Percentiles rank a stretch among this genome's conserved stretches.
These are phyloP conservation scores for Garra rufa DNA, from an alignment of 2,113 vertebrate genomes.

Conservation along the genomic window DNA sequence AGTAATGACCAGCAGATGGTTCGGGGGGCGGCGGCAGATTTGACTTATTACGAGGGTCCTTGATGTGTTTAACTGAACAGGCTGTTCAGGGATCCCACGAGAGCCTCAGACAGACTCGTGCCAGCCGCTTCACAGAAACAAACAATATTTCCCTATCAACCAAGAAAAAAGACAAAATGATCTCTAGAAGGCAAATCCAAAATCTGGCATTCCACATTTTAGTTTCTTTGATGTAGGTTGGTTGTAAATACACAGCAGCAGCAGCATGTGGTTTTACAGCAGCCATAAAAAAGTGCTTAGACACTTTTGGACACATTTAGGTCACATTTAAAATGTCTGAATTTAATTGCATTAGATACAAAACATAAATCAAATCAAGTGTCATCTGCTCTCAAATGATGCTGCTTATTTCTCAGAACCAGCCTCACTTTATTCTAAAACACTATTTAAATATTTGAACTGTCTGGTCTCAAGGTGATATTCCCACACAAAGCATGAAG, in stretches of 20 bases:
- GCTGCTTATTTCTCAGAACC: no score
- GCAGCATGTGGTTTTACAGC: neutral
- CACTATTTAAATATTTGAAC: no score
- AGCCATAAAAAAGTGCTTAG: neutral
- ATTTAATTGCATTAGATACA: neutral
- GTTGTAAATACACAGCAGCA: neutral
- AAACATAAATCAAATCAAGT: no score
- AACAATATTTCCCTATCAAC: neutral
- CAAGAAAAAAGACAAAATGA: neutral
- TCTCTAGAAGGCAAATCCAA: neutral
- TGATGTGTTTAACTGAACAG: conserved; percentile 24
- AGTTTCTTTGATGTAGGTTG: neutral
- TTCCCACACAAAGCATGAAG: neutral
- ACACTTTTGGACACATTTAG: neutral
- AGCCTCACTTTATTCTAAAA: no score
- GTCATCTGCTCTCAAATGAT: no score
- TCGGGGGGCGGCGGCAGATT: conserved; percentile 3
- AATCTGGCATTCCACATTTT: neutral
- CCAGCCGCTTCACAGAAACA: conserved; percentile 13
- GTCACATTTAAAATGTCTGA: neutral
- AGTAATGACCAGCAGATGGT: neutral
- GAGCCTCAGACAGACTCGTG: neutral
- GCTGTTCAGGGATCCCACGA: neutral
- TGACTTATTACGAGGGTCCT: conserved; percentile 17
- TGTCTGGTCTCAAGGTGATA: no score